Conservation (phyloP, 2,797 vertebrate species). For the Darevskia nairensis region DNA sequence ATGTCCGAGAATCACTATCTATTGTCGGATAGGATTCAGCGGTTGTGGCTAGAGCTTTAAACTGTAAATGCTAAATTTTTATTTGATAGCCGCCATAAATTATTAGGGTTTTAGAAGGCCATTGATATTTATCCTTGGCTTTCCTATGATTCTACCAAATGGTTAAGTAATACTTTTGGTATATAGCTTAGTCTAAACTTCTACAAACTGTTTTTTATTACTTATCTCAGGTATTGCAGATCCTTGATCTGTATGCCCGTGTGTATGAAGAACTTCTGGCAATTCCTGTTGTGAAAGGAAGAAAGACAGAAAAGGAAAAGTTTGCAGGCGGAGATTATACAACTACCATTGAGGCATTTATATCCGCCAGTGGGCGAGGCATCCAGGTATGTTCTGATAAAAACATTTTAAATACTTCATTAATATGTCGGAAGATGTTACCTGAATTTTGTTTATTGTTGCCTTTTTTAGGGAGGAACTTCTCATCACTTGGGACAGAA, state of each 20-base stretch:
- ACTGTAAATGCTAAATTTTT: not conserved
- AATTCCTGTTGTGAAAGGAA: slow-evolving; percentile 96
- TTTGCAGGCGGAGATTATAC: slow-evolving; percentile 98
- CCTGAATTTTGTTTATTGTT: slow-evolving; percentile 28
- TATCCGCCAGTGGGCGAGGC: slow-evolving; percentile 96
- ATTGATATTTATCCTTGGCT: not conserved
- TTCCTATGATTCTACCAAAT: not conserved
- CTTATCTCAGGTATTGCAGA: slow-evolving; percentile 88
- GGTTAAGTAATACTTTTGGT: not conserved
- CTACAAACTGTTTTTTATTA: slow-evolving; percentile 16
- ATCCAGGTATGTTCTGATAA: slow-evolving; percentile 87
- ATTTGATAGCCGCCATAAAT: not conserved
- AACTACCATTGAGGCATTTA: slow-evolving; percentile 93
- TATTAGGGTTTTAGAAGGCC: not conserved
- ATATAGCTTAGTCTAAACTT: not conserved
- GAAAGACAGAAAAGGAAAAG: slow-evolving; percentile 97
- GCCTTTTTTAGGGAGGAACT: slow-evolving; percentile 87
- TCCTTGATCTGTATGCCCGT: slow-evolving; percentile 91
- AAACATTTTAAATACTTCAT: not conserved
- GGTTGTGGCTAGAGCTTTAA: not conserved
- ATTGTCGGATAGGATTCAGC: not conserved
- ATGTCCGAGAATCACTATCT: not conserved
- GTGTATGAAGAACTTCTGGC: slow-evolving; percentile 98
- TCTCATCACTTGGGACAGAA: slow-evolving; percentile 99
- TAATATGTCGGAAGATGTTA: not conserved